These are phyloP conservation scores for Trachymyrmex septentrionalis DNA, from an alignment of 1,140 invertebrate species.

Conservation along the genomic window DNA sequence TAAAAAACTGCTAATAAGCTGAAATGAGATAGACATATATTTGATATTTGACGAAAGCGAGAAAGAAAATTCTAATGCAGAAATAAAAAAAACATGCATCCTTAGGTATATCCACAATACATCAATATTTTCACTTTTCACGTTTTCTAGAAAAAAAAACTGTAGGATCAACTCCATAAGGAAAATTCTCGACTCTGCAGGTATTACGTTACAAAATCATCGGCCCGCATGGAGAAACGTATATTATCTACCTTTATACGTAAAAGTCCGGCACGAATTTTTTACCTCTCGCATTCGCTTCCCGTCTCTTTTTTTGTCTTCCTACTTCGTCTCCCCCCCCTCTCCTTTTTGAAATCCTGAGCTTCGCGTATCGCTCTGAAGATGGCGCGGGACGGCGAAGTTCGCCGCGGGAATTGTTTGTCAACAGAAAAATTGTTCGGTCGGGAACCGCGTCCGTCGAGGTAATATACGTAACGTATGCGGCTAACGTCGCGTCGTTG, in stretches of 20 bases:
- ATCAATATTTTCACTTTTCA: too few relatives aligned
- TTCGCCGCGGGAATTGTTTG: constrained; percentile 65
- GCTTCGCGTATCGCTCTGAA: constrained; percentile 40
- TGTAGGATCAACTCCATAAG: too few relatives aligned
- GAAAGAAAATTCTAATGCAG: too few relatives aligned
- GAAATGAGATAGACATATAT: too few relatives aligned
- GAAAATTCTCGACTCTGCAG: neutral
- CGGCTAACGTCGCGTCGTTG: constrained; percentile 9
- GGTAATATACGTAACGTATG: neutral
- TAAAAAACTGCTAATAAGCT: too few relatives aligned
- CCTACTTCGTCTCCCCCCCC: neutral
- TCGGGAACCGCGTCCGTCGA: neutral
- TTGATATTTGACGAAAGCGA: too few relatives aligned
- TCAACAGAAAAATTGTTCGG: constrained; percentile 71
- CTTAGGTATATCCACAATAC: too few relatives aligned
- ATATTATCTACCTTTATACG: neutral
- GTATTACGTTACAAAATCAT: neutral
- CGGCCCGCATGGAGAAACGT: neutral
- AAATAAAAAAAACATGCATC: too few relatives aligned
- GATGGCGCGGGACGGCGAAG: constrained; percentile 71
- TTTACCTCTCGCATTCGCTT: neutral
- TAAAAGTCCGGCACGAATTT: neutral
- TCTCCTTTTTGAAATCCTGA: neutral
- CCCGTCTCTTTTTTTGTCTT: constrained; percentile 36
- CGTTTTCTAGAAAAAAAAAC: too few relatives aligned